Percentiles rank a stretch among this genome's conserved stretches.
Conservation (phyloP, 2,888 invertebrate genomes). For the Himalopsyche tibetana region DNA sequence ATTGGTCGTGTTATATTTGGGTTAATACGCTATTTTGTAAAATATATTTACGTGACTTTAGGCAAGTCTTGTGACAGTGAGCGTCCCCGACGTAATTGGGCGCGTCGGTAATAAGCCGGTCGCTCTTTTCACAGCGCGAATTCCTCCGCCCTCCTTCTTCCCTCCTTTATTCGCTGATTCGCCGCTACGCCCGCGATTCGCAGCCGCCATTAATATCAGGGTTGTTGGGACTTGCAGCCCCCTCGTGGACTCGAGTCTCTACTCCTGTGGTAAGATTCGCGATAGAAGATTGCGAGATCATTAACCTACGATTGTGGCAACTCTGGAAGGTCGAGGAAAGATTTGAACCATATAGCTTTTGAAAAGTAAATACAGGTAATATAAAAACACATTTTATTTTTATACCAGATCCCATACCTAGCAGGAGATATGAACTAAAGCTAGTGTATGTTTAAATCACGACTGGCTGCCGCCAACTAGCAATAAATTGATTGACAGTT, state of each 20-base stretch:
- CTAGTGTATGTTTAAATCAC: too few relatives aligned
- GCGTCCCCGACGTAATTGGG: constrained; percentile 27
- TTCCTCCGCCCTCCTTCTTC: constrained; percentile 16
- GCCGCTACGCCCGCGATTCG: constrained; percentile 26
- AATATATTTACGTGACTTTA: neutral
- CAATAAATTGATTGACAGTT: too few relatives aligned
- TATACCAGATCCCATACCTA: too few relatives aligned
- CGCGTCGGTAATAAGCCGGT: constrained; percentile 34
- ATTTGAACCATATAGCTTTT: neutral
- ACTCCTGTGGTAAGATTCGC: neutral
- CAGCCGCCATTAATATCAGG: constrained; percentile 34
- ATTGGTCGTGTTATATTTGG: too few relatives aligned
- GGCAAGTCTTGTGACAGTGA: neutral
- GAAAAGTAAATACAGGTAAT: too few relatives aligned
- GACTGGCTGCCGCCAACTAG: too few relatives aligned
- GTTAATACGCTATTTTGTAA: neutral
- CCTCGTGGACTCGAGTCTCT: neutral
- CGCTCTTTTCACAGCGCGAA: constrained; percentile 34
- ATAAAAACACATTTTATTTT: too few relatives aligned
- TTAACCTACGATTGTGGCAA: neutral
- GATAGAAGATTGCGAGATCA: constrained; percentile 5
- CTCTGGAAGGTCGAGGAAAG: neutral
- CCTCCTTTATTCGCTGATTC: constrained; percentile 34
- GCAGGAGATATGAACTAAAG: too few relatives aligned
- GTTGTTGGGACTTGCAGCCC: constrained; percentile 5